These are phyloP conservation scores for Leucoraja ocellata DNA, from an alignment of 2,797 vertebrate species.

Conservation along the genomic window DNA sequence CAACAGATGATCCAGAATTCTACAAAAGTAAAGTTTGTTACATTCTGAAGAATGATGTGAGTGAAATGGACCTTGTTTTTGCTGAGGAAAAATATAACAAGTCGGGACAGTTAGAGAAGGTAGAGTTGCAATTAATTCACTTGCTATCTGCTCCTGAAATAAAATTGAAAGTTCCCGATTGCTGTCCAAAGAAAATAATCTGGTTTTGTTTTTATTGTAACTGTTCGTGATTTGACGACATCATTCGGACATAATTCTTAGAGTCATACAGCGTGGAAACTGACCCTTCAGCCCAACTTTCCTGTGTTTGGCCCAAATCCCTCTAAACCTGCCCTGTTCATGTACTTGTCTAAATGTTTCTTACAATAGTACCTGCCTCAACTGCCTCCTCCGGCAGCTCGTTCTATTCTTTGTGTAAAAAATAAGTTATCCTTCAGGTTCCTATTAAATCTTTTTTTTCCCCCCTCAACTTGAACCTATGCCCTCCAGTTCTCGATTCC, in stretches of 20 bases:
- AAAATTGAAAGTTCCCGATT: background rate
- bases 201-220: background rate
- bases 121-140: slow-evolving; percentile 49
- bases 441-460: too few relatives aligned
- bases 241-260: background rate
- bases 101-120: slow-evolving; percentile 93
- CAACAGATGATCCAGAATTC: slow-evolving; percentile 96
- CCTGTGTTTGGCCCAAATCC: too few relatives aligned
- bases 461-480: too few relatives aligned
- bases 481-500: too few relatives aligned
- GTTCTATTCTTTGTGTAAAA: too few relatives aligned
- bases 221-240: background rate
- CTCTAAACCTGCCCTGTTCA: too few relatives aligned
- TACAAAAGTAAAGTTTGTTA: slow-evolving; percentile 99
- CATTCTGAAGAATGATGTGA: slow-evolving; percentile 95
- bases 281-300: too few relatives aligned
- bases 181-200: background rate
- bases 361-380: too few relatives aligned
- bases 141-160: background rate
- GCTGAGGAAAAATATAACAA: slow-evolving; percentile 96
- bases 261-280: too few relatives aligned
- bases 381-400: too few relatives aligned
- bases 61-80: slow-evolving; percentile 94
- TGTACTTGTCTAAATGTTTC: too few relatives aligned
- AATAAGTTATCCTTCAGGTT: too few relatives aligned